Evolutionary conservation across 2,888 invertebrate species (phyloP), one percentile per base, ranked within the genome.

Genomic region (Chrysina gloriosa): DNA sequence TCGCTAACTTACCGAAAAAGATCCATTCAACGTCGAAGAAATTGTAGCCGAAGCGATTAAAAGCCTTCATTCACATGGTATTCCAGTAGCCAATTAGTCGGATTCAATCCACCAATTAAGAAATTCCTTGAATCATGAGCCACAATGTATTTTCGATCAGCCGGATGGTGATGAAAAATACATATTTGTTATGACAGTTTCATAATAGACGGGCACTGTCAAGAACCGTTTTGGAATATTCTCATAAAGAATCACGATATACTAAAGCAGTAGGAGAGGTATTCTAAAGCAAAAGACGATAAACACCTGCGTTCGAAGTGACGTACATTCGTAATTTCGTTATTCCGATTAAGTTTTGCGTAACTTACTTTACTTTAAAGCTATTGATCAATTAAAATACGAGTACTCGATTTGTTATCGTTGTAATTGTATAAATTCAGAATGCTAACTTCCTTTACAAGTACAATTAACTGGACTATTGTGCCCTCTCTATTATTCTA

Each of bases 71-170:
- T 70, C 68, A 61, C 50, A 34, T 52, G 56, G 65, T 52, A 69
- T 69, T 70, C 72, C 72, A 65, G 74, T 75, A 74, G 73, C 73
- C 74, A 73, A 73, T 75, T 74, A 74, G 74, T 65, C 67, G 68
- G 70, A 71, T 72, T 72, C 73, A 73, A 72, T 73, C 71, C 72
- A 65, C 73, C 74, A 75, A 75, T 75, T 75, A 75, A 75, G 68
- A 72, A 73, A 76, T 76, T 74, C 75, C 72, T 56, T 39, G 67
- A 68, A 39, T 52, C 67, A 54, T 67, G 68, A 69, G 64, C 39
- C 56, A 69, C 66, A 72, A 69, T 67, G 63, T 61, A 54, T 69
- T 69, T 66, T 70, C 71, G 70, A 70, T 70, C 71, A 68, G 21
- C 23, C 19, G 14, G 45, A 67, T 31, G 42, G 21, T 16, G 34